These are phyloP conservation scores for Odontomachus brunneus DNA, from an alignment of 1,140 invertebrate genomes.

Conservation along the genomic window DNA sequence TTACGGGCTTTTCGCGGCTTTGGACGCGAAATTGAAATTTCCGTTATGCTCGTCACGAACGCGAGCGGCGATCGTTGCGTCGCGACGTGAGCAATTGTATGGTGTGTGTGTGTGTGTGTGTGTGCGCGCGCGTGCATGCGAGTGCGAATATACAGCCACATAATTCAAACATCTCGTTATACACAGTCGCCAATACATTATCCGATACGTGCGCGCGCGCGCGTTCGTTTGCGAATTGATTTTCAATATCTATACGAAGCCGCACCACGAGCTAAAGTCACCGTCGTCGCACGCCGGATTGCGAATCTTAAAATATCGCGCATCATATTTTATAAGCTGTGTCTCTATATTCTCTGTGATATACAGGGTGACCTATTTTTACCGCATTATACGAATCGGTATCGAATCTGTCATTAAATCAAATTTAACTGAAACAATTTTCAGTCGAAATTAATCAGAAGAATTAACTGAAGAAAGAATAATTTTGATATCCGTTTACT, in stretches of 20 bases:
- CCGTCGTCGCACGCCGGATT: not conserved
- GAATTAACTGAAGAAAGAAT: too few species aligned
- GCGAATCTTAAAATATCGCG: conserved; percentile 37
- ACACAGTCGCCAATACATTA: conserved; percentile 27
- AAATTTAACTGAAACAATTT: too few species aligned
- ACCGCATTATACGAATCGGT: too few species aligned
- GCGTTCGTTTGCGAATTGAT: conserved; percentile 36
- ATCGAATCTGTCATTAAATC: too few species aligned
- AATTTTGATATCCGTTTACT: too few species aligned
- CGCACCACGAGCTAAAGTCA: too few species aligned
- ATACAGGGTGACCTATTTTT: too few species aligned
- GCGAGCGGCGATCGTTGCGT: conserved; percentile 3
- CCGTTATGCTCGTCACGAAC: conserved; percentile 21
- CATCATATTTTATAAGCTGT: not conserved
- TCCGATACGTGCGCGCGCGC: conserved; percentile 16
- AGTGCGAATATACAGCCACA: conserved; percentile 30
- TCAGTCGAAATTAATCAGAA: too few species aligned
- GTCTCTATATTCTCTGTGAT: conserved; percentile 8
- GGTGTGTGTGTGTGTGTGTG: too few species aligned
- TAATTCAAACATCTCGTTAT: conserved; percentile 51
- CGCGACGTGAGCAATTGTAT: not conserved
- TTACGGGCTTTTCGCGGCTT: conserved; percentile 28
- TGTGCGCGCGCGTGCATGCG: not conserved
- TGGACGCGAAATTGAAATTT: conserved; percentile 15
- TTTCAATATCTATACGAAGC: conserved; percentile 42